phyloP scores from a whole-genome alignment of 2,113 vertebrate genomes.

The Vicugna pacos region DNA sequence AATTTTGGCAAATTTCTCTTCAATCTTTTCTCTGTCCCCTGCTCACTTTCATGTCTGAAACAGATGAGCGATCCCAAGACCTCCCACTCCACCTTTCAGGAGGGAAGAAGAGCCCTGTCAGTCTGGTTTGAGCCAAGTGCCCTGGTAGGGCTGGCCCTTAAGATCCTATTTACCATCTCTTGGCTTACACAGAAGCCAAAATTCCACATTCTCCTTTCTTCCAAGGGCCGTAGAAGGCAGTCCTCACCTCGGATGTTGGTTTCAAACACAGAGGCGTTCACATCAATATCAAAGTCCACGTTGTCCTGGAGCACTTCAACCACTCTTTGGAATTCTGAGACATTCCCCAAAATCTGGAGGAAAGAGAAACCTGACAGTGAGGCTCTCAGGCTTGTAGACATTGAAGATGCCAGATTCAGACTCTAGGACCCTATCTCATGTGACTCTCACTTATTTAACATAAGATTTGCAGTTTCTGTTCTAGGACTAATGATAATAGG shows the following conservation, averaged over 20 bases:
- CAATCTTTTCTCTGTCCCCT: constrained; percentile 9
- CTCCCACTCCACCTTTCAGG: neutral
- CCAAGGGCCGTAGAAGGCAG: neutral
- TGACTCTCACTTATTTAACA: constrained; percentile 20
- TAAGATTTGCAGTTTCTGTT: neutral
- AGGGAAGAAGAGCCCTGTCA: neutral
- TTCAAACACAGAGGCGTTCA: constrained; percentile 98
- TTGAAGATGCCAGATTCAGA: neutral
- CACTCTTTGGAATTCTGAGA: constrained; percentile 96
- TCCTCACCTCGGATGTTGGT: constrained; percentile 97
- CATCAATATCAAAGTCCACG: constrained; percentile 97
- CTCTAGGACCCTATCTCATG: neutral
- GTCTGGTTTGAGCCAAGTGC: neutral
- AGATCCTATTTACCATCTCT: neutral
- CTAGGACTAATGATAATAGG: neutral
- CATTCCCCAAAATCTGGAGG: constrained; percentile 95
- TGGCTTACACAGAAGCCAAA: neutral
- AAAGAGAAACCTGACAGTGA: constrained; percentile 5
- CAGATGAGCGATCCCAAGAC: neutral
- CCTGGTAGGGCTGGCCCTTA: neutral
- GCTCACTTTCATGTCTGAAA: constrained; percentile 42
- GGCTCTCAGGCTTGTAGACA: neutral
- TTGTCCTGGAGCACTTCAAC: constrained; percentile 94
- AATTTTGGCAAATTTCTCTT: neutral
- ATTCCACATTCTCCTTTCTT: neutral